Evolutionary conservation across 2,113 vertebrate species (phyloP).

Genomic region (Potamarius usumacintae): DNA sequence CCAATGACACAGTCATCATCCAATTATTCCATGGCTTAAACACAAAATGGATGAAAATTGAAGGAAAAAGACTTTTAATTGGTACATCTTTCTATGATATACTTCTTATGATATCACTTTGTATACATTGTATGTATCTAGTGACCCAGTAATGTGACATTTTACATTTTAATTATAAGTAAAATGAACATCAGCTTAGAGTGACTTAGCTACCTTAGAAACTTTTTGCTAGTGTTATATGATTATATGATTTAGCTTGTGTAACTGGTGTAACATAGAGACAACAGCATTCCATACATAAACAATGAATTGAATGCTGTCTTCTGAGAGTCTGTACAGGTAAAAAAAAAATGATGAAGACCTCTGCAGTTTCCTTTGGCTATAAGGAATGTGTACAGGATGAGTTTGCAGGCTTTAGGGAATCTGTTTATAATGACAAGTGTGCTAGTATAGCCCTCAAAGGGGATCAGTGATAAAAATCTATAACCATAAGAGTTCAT

Average conservation of each 20-base stretch:
- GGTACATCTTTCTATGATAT: neutral
- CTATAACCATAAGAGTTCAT: neutral
- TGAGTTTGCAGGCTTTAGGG: neutral
- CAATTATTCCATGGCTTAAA: constrained; percentile 9
- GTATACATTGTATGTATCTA: neutral
- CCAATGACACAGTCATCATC: constrained; percentile 54
- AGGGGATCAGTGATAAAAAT: constrained; percentile 14
- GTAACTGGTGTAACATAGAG: neutral
- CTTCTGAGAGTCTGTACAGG: neutral
- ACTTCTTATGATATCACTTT: neutral
- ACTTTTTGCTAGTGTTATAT: neutral
- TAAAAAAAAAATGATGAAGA: neutral
- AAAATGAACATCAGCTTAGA: neutral
- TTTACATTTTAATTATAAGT: neutral
- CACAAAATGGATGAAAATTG: neutral
- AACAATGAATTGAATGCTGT: neutral
- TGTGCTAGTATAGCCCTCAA: neutral
- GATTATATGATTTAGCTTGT: neutral
- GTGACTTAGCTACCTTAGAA: neutral
- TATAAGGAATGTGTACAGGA: neutral
- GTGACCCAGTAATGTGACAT: neutral
- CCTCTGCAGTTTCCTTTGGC: neutral
- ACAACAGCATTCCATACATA: neutral
- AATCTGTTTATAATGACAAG: constrained; percentile 1
- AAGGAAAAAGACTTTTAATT: neutral